A percentile compares a stretch with the other conserved stretches of the same genome.
phyloP scores from a whole-genome alignment of 1,140 invertebrate genomes.

The Tetragonula clypearis region DNA sequence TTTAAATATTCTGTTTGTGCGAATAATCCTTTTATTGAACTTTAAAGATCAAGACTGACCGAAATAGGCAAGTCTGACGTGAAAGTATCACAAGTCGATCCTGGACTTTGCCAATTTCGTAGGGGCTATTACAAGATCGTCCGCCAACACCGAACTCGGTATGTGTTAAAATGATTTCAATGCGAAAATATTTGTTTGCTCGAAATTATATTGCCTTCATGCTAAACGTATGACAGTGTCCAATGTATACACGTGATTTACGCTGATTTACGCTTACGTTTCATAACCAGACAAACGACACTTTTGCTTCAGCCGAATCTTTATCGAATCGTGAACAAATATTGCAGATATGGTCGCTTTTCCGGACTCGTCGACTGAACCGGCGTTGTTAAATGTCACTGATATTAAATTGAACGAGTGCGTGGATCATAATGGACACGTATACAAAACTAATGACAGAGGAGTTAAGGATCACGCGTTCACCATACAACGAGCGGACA shows the following conservation, averaged over 20 bases:
- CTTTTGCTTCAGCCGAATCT: too few relatives aligned
- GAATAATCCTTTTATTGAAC: neutral
- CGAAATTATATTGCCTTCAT: neutral
- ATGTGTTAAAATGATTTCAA: constrained; percentile 4
- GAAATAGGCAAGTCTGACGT: constrained; percentile 78
- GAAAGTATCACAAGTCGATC: constrained; percentile 79
- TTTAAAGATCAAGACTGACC: constrained; percentile 73
- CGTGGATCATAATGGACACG: constrained; percentile 36
- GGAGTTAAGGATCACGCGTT: constrained; percentile 47
- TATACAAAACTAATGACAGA: constrained; percentile 1
- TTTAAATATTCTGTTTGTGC: too few relatives aligned
- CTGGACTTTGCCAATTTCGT: constrained; percentile 52
- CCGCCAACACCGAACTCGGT: constrained; percentile 62
- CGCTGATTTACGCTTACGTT: neutral
- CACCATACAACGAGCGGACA: constrained; percentile 24
- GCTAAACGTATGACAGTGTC: neutral
- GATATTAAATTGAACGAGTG: constrained; percentile 51
- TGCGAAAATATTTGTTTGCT: neutral
- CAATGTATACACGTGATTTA: neutral
- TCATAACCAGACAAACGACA: neutral
- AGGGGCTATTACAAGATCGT: constrained; percentile 29
- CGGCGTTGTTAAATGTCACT: constrained; percentile 66
- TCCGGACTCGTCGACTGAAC: constrained; percentile 73
- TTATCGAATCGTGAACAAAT: neutral
- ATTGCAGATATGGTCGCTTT: constrained; percentile 77